Evolutionary conservation across 2,797 vertebrate species (phyloP), one percentile per base, ranked within the genome.

Genomic region (Cossypha polioptera): DNA sequence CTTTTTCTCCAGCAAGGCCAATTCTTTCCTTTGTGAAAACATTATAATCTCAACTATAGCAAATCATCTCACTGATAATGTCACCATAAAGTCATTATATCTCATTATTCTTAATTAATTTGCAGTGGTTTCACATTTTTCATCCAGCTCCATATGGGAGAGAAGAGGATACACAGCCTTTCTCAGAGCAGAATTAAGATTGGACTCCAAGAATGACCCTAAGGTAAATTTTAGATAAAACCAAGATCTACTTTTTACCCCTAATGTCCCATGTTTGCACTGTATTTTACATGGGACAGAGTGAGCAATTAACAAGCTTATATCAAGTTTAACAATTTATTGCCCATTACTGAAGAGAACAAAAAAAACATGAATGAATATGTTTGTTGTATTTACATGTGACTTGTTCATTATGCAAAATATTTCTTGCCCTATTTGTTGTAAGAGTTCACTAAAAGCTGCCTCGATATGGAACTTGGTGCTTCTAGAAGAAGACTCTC

Each of bases 1-100:
- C 67, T 94, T 95, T 94, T 94, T 87, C 74, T 92, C 38, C 71
- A 91, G 45, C 69, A 85, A 57, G 10, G 80, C 80, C 71, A 95
- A 85, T 63, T 86, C 38, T n/a, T 95, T 87, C 62, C 59, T 66
- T 48, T 8, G 1, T 63, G 86, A 92, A 95, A 82, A 43, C n/a
- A 74, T 79, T 79, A 86, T 45, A 73, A 65, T 43, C 63, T 87
- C 80, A 90, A 90, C 35, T 54, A 74, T 0, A 90, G 48, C 94
- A 96, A 96, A 95, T 95, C 90, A 76, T 69, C 59, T 90, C 67
- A 42, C 58, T 76, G 76, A 95, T 84, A 92, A 89, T 88, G 88
- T 95, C 92, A 82, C 53, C 17, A 50, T 89, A 29, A 93, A 76
- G 74, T 67, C 66, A 66, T 67, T 85, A 17, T 38, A 74, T 73